These are phyloP conservation scores for Podabrus alpinus DNA, from an alignment of 2,888 invertebrate genomes.

Conservation along the genomic window DNA sequence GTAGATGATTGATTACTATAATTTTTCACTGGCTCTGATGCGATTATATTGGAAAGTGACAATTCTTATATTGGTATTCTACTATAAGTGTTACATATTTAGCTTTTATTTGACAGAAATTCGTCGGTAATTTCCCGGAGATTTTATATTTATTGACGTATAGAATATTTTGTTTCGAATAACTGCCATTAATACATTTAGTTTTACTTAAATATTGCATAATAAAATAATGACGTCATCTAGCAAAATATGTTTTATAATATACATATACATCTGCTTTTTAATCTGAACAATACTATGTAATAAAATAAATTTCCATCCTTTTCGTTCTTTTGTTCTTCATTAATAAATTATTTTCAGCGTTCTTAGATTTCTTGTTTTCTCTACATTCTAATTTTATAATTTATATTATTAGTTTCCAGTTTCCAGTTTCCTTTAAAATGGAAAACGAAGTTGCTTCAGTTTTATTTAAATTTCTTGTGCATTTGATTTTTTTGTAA, in stretches of 20 bases:
- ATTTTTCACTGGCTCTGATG: background rate
- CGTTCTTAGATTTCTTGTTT: background rate
- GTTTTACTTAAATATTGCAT: background rate
- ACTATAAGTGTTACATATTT: background rate
- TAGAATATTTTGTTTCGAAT: background rate
- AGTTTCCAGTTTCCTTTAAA: background rate
- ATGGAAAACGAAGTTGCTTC: background rate
- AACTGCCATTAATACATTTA: background rate
- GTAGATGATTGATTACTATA: slow-evolving; percentile 2
- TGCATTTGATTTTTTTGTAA: background rate
- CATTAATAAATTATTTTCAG: background rate
- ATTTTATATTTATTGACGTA: background rate
- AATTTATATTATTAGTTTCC: background rate
- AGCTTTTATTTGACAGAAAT: slow-evolving; percentile 2
- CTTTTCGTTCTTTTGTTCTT: background rate
- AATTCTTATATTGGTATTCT: slow-evolving; percentile 1
- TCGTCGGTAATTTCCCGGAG: background rate
- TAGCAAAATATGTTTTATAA: background rate
- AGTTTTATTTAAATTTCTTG: background rate
- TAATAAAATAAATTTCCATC: background rate
- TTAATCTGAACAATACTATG: background rate
- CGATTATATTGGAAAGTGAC: slow-evolving; percentile 1
- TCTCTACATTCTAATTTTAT: background rate
- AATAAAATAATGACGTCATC: background rate
- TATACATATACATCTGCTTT: background rate